phyloP scores from a whole-genome alignment of 2,797 vertebrate species.

The Enteromius paludinosus region DNA sequence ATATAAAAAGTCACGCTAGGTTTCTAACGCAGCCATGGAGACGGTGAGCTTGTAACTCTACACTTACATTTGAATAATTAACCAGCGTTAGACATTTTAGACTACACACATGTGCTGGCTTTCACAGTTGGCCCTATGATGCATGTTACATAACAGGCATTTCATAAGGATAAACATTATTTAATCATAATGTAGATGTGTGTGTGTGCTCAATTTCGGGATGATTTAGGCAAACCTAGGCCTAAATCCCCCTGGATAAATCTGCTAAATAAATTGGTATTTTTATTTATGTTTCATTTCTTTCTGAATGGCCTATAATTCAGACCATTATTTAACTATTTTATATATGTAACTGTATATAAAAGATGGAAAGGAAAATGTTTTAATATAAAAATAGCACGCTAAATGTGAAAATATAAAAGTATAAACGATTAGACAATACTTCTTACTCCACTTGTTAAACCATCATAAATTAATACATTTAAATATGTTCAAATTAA shows the following conservation, averaged over 20 bases:
- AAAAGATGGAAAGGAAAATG: no score
- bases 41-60: slow-evolving; percentile 43
- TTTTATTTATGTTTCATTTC: neutral
- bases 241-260: neutral
- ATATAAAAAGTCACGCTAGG: neutral
- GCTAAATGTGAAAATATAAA: neutral
- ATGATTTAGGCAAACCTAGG: neutral
- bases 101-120: slow-evolving; percentile 44
- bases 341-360: neutral
- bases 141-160: neutral
- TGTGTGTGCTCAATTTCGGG: neutral
- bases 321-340: neutral
- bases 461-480: neutral
- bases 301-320: neutral
- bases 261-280: neutral
- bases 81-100: slow-evolving; percentile 43
- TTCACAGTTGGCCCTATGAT: neutral
- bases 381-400: neutral
- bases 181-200: neutral
- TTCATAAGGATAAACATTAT: neutral
- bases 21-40: slow-evolving; percentile 24
- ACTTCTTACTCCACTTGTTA: neutral
- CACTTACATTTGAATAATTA: slow-evolving; percentile 55
- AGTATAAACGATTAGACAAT: neutral
- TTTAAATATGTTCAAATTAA: neutral